Evolutionary conservation across 2,888 invertebrate species (phyloP), one percentile per base, ranked within the genome.

Genomic region (Heliothis peltigera): DNA sequence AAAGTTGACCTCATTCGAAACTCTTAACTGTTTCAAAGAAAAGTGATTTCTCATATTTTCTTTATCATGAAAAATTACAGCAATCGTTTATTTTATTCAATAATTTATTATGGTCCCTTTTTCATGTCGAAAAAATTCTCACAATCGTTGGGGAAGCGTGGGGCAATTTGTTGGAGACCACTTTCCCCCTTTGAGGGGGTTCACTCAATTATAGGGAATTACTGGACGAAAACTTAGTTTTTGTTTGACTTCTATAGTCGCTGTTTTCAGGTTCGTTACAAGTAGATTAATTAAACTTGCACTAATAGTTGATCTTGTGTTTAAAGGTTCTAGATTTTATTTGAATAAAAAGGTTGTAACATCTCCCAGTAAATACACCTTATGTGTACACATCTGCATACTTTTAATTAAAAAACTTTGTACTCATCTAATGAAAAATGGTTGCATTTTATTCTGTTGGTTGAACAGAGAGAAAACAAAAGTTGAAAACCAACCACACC

Each of bases 41-140:
- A 70, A 64, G 65, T 70, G 64, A 74, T 74, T 75, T 75, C 58
- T 74, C 76, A 74, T 74, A 75, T 52, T 65, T 61, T 46, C 60
- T 61, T 59, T 57, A 61, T 21, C 61, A 28, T 62, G 71, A 75
- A 70, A 74, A 62, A 58, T 75, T 64, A 69, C 43, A 57, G 74
- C 49, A 55, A 64, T 78, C 70, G 47, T 75, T 77, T 75, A 70
- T 78, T 64, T 75, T 62, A 57, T 64, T 57, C 39, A 57, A 63
- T 64, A 77, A 77, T 75, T 77, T 77, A 75, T 79, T 74, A 54
- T 47, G 8, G 44, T 18, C 47, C 39, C 22, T 63, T 46, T 76
- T 73, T 65, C 43, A 74, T 61, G 69, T 65, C 62, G 55, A 49
- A 65, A 64, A 56, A 65, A 48, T 8, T 55, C 54, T 49, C 44